phyloP scores from a whole-genome alignment of 2,113 vertebrate species.

The Halcyon malimbica region DNA sequence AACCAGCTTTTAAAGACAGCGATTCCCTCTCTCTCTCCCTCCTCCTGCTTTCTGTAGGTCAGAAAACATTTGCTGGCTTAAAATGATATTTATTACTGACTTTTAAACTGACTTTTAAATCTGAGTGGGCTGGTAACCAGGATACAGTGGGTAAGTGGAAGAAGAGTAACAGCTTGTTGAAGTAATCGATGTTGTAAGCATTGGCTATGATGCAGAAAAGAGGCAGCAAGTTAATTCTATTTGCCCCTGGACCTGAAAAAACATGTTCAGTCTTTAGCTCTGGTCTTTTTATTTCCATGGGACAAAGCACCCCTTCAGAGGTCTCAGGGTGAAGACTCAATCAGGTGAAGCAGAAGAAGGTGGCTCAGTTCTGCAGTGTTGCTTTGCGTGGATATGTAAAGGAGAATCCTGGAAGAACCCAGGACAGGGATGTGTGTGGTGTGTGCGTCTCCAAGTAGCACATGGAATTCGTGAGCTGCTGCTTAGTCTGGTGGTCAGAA shows the following conservation, averaged over 20 bases:
- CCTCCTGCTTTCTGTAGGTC: neutral
- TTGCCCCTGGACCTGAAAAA: neutral
- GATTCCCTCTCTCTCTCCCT: neutral
- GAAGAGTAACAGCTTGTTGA: neutral
- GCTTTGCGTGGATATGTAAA: neutral
- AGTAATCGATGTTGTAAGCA: neutral
- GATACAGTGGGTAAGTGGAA: conserved; percentile 19
- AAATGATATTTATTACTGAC: conserved; percentile 13
- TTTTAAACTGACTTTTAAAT: conserved; percentile 30
- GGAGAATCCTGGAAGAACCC: neutral
- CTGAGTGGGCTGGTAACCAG: conserved; percentile 36
- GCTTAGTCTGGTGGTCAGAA: neutral
- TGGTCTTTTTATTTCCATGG: neutral
- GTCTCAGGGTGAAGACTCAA: neutral
- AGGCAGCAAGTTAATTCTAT: neutral
- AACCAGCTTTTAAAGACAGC: neutral
- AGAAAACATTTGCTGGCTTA: conserved; percentile 16
- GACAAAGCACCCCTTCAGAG: neutral
- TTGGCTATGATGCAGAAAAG: neutral
- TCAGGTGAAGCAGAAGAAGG: neutral
- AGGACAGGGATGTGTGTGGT: neutral
- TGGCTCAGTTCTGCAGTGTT: neutral
- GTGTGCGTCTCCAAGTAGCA: neutral
- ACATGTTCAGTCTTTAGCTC: neutral
- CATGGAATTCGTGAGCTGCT: fast-evolving